A percentile compares a stretch with the other conserved stretches of the same genome.
Conservation (phyloP, 2,113 vertebrate genomes). For the Hyperopisus bebe region DNA sequence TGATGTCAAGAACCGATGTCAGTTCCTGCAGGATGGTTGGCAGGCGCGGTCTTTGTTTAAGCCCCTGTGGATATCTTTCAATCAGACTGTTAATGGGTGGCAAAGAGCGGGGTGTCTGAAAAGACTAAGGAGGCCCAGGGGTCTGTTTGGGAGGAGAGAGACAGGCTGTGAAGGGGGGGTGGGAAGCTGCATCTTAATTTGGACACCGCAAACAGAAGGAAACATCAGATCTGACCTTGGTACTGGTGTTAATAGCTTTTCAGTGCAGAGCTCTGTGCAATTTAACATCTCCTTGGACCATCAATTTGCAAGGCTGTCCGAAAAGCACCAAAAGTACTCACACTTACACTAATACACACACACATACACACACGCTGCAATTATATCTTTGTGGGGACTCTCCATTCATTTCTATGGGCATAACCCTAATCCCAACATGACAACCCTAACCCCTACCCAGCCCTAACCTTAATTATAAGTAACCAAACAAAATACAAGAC, state of each 20-base stretch:
- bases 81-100: conserved; percentile 67
- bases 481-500: background rate
- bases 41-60: conserved; percentile 51
- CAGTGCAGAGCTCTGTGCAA: conserved; percentile 57
- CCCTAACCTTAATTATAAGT: background rate
- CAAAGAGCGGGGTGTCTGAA: conserved; percentile 66
- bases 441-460: background rate
- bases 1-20: conserved; percentile 53
- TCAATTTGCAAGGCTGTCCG: conserved; percentile 63
- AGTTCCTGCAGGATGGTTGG: conserved; percentile 56
- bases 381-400: background rate
- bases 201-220: conserved; percentile 70
- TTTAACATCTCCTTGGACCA: conserved; percentile 60
- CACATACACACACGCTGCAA: background rate
- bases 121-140: conserved; percentile 60
- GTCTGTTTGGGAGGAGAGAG: conserved; percentile 61
- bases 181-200: conserved; percentile 59
- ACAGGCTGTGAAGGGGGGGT: conserved; percentile 19
- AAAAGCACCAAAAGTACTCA: conserved; percentile 39
- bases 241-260: conserved; percentile 69
- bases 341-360: background rate
- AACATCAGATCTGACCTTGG: conserved; percentile 71
- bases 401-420: background rate
- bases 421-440: background rate
- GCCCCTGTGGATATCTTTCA: conserved; percentile 58